Conservation (phyloP, 2,797 vertebrate species). For the Austrolebias charrua region DNA sequence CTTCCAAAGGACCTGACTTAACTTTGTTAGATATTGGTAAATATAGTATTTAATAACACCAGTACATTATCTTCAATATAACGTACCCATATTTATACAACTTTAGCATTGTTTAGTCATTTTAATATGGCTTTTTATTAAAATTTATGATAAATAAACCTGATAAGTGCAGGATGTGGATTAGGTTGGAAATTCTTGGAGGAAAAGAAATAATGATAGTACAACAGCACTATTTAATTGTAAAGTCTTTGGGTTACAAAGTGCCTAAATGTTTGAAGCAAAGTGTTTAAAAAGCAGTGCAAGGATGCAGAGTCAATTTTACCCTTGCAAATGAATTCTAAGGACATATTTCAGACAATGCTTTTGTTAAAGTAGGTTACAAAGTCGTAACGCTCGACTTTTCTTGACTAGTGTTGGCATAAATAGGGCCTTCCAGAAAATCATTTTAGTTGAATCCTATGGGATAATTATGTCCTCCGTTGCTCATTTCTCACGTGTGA, state of each 20-base stretch:
- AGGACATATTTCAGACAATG: neutral
- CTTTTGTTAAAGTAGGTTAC: conserved; percentile 49
- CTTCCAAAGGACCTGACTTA: too few relatives aligned
- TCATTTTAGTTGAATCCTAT: conserved; percentile 36
- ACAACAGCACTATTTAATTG: too few relatives aligned
- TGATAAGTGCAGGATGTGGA: neutral
- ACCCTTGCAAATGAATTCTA: neutral
- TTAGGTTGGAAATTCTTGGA: too few relatives aligned
- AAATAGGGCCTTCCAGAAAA: conserved; percentile 29
- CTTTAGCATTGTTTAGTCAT: neutral
- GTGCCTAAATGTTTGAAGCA: too few relatives aligned
- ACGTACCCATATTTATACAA: neutral
- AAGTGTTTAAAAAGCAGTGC: too few relatives aligned
- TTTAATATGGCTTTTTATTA: neutral
- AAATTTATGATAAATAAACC: neutral
- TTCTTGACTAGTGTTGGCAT: conserved; percentile 17
- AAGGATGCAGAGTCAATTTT: neutral
- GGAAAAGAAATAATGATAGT: too few relatives aligned
- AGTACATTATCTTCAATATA: neutral
- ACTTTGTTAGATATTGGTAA: too few relatives aligned
- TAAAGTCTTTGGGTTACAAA: too few relatives aligned
- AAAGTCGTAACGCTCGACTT: conserved; percentile 10
- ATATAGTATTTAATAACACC: too few relatives aligned
- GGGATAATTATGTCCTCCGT: conserved; percentile 37
- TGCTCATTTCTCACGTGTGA: conserved; percentile 49